A percentile compares a stretch with the other conserved stretches of the same genome.
phyloP scores from a whole-genome alignment of 2,113 vertebrate genomes.

The Odocoileus virginianus region DNA sequence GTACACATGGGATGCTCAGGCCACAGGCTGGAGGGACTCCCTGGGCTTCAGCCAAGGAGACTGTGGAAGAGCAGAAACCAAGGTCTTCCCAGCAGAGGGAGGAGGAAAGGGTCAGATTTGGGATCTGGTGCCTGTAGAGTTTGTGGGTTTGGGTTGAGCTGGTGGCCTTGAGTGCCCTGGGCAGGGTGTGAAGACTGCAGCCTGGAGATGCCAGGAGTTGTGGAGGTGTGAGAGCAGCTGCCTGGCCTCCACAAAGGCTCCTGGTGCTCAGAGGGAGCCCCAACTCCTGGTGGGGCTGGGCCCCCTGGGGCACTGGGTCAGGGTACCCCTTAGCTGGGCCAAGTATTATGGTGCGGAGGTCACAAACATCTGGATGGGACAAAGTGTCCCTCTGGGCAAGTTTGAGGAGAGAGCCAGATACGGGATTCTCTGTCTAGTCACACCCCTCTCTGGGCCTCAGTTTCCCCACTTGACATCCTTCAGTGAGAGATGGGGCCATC shows the following conservation, averaged over 20 bases:
- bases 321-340: not conserved
- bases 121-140: not conserved
- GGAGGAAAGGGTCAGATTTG: not conserved
- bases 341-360: not conserved
- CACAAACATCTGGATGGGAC: not conserved
- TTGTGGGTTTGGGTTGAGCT: not conserved
- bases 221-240: not conserved
- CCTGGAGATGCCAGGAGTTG: not conserved
- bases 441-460: not conserved
- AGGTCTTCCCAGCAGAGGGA: not conserved
- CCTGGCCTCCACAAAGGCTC: not conserved
- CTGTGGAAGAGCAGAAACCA: not conserved
- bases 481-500: not conserved
- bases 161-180: not conserved
- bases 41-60: not conserved
- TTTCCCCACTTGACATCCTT: not conserved
- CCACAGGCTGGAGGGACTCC: not conserved
- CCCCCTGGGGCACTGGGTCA: not conserved
- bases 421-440: not conserved
- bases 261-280: not conserved
- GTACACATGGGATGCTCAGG: not conserved
- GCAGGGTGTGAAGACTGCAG: not conserved
- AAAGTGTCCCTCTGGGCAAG: not conserved
- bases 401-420: not conserved
- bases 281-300: fast-evolving